Conservation (phyloP, 2,888 invertebrate species). For the Drosophila greeni region DNA sequence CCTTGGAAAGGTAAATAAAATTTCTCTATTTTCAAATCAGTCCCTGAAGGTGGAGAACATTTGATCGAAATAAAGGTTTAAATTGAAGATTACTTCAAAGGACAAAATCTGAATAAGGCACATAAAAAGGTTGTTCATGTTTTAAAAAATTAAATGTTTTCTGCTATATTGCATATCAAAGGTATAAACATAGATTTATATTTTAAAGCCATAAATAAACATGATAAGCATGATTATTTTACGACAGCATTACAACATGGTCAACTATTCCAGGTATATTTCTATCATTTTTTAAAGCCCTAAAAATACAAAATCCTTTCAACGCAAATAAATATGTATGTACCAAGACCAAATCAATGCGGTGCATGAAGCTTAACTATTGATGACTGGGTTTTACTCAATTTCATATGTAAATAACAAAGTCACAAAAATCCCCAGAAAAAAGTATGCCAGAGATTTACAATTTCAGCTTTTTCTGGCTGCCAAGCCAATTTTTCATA, state of each 20-base stretch:
- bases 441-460: conserved; percentile 3
- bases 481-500: conserved; percentile 10
- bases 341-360: neutral
- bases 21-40: too few relatives aligned
- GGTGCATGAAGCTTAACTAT: conserved; percentile 4
- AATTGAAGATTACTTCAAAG: too few relatives aligned
- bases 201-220: neutral
- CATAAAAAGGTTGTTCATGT: neutral
- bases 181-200: neutral
- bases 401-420: conserved; percentile 31
- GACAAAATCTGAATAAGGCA: neutral
- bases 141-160: neutral
- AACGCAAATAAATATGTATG: neutral
- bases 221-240: too few relatives aligned
- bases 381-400: conserved; percentile 2
- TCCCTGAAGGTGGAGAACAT: neutral
- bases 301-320: neutral
- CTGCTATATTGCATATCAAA: neutral
- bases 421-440: neutral
- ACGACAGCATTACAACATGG: neutral
- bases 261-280: neutral
- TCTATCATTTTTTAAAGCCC: too few relatives aligned
- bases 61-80: neutral
- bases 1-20: neutral
- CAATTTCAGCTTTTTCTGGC: conserved; percentile 7